Evolutionary conservation across 2,888 invertebrate genomes (phyloP).

Genomic region (Ophion ventricosus): DNA sequence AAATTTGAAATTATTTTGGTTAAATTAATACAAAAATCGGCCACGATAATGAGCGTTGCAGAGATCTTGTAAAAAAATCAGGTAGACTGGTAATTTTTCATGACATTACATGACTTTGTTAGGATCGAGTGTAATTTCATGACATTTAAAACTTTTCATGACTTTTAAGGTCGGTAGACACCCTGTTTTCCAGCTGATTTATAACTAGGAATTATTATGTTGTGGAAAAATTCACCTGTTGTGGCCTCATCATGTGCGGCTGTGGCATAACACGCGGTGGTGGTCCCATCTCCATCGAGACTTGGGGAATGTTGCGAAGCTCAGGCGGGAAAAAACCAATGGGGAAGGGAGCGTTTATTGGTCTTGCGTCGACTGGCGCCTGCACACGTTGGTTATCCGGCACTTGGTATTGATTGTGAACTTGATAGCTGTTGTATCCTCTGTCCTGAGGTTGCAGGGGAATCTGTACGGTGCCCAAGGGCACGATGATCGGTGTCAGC

Average conservation of each 20-base stretch:
- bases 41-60: too few species aligned
- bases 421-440: slow-evolving; percentile 78
- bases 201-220: too few species aligned
- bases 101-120: too few species aligned
- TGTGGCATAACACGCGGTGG: slow-evolving; percentile 75
- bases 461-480: slow-evolving; percentile 79
- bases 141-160: too few species aligned
- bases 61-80: too few species aligned
- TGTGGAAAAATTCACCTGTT: slow-evolving; percentile 45
- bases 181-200: too few species aligned
- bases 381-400: slow-evolving; percentile 79
- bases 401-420: slow-evolving; percentile 78
- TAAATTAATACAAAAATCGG: too few species aligned
- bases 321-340: slow-evolving; percentile 75
- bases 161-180: too few species aligned
- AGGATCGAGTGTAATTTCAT: too few species aligned
- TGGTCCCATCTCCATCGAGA: slow-evolving; percentile 78
- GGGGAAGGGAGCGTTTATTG: slow-evolving; percentile 76
- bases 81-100: too few species aligned
- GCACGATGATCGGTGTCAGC: slow-evolving; percentile 80
- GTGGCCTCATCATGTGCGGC: slow-evolving; percentile 41
- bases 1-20: too few species aligned
- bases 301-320: slow-evolving; percentile 76
- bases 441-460: slow-evolving; percentile 78
- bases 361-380: slow-evolving; percentile 75